Conservation (phyloP, 2,113 vertebrate species). For the Pterophyllum scalare region DNA sequence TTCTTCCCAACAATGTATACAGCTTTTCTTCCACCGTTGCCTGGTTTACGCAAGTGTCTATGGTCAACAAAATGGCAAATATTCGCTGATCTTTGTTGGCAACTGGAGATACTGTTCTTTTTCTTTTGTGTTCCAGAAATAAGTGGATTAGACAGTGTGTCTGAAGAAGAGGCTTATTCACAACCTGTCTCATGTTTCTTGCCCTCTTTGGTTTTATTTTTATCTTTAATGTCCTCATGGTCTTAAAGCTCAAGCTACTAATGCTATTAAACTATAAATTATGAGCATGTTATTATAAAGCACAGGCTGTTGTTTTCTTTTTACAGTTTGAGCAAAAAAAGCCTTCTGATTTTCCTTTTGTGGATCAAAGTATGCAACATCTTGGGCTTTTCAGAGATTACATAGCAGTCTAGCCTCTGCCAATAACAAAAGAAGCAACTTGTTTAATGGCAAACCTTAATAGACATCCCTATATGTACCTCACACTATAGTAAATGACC, state of each 20-base stretch:
- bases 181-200: not conserved
- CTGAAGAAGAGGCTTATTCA: not conserved
- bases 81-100: not conserved
- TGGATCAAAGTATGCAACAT: conserved; percentile 29
- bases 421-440: conserved; percentile 19
- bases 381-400: conserved; percentile 44
- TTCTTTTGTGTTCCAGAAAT: not conserved
- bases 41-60: not conserved
- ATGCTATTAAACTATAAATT: not conserved
- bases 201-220: not conserved
- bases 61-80: not conserved
- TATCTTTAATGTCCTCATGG: not conserved
- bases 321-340: not conserved
- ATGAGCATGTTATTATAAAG: not conserved
- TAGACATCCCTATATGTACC: not conserved
- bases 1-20: not conserved
- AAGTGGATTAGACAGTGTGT: not conserved
- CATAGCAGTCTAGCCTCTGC: conserved; percentile 20
- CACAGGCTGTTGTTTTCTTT: too few relatives aligned
- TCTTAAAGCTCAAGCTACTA: not conserved
- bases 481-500: not conserved
- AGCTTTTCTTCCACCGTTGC: not conserved
- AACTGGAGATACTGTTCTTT: not conserved
- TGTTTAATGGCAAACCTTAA: conserved; percentile 17
- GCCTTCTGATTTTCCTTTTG: conserved; percentile 11